Base-by-base conservation (phyloP, 2,888 invertebrate genomes). In the Leptinotarsa peninsularis region DNA sequence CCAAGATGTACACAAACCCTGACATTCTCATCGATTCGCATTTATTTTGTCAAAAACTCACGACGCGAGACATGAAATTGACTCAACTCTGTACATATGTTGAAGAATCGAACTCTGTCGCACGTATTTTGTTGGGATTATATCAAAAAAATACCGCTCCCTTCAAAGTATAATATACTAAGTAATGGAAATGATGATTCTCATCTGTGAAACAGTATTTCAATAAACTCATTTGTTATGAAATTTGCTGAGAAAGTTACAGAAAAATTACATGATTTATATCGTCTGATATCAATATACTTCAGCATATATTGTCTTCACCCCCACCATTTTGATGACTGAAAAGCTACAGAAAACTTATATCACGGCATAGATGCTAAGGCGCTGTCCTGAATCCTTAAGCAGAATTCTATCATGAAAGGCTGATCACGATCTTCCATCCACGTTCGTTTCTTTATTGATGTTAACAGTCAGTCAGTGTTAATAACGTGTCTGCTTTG, bases 401-500 rank as follows among this genome's bases (percentile, higher is more conserved):
- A 63, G 1, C 43, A 63, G 63, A 43, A 63, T 33, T 63, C 63
- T 33, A 43, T 23, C 21, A 63, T 63, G 33, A 63, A 63, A 63
- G n/a, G 33, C 63, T 43, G 63, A 63, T 63, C 63, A 63, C 63
- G 63, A 27, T 63, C 18, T 33, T 27, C 43, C 63, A 63, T 63
- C 33, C 27, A 27, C 63, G 17, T 33, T 63, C 43, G 33, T 21
- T 58, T 58, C 58, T 63, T 63, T 63, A 63, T 63, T 63, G 63
- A 27, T 63, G 43, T 63, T 63, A 63, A 63, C 63, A 63, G 63
- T 27, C 63, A 63, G 63, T 63, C 63, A 63, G 63, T 63, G 63
- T 63, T 63, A 63, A 63, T 63, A 63, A 63, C 63, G 63, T 63
- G 63, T 63, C 63, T 63, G 63, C 43, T n/a, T 18, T 43, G 63